Conservation (phyloP, 2,888 invertebrate genomes). For the Sturmia bella region DNA sequence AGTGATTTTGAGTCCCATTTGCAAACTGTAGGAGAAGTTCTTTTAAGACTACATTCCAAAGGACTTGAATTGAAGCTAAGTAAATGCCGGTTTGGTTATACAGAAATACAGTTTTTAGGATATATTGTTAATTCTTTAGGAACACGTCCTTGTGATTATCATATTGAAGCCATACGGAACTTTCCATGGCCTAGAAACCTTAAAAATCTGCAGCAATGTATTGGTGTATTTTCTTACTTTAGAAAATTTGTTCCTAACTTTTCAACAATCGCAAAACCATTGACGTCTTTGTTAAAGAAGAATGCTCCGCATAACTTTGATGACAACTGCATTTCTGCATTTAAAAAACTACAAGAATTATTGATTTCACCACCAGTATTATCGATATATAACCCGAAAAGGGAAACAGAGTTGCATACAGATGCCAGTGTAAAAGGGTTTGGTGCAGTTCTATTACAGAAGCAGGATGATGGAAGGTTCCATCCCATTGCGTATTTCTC, state of each 20-base stretch:
- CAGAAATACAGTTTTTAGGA: conserved; percentile 46
- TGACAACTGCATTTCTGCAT: conserved; percentile 18
- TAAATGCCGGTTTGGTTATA: conserved; percentile 49
- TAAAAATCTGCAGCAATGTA: no score
- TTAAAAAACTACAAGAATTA: conserved; percentile 16
- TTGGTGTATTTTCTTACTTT: no score
- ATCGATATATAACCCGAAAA: conserved; percentile 37
- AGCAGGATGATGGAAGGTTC: conserved; percentile 48
- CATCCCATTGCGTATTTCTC: conserved; percentile 55
- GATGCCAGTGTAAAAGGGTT: conserved; percentile 54
- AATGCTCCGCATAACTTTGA: no score
- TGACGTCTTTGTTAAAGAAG: conserved; percentile 29
- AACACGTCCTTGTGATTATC: conserved; percentile 36
- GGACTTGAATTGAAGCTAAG: conserved; percentile 49
- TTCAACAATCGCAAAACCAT: neutral
- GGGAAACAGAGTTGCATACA: conserved; percentile 51
- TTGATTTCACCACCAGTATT: conserved; percentile 30
- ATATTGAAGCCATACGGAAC: conserved; percentile 31
- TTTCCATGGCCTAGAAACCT: conserved; percentile 29
- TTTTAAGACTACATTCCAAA: conserved; percentile 19
- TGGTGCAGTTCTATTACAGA: conserved; percentile 50
- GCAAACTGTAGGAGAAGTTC: conserved; percentile 31
- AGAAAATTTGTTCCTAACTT: no score
- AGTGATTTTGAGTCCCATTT: conserved; percentile 44
- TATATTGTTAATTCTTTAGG: conserved; percentile 36